Evolutionary conservation across 2,797 vertebrate species (phyloP), one percentile per base, ranked within the genome.

Genomic region (Pogoniulus pusillus): DNA sequence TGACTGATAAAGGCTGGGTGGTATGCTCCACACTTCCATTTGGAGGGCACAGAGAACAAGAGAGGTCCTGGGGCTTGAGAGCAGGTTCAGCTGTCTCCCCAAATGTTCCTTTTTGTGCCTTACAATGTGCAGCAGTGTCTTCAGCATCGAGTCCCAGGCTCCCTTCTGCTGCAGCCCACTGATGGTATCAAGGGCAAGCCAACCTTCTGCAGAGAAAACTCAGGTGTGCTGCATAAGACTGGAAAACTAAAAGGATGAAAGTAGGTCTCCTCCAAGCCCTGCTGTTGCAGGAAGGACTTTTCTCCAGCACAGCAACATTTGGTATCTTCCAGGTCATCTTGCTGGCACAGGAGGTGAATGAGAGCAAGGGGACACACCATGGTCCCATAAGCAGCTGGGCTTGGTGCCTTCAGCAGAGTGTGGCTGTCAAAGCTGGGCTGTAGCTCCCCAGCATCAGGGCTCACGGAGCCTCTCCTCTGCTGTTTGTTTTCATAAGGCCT

Each of bases 341-440:
- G 7, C 51, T 72, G 51, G 55, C 23, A 10, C 32, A 45, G 59
- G 10, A 54, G 35, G 15, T 16, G 59, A 72, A 22, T 39, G 51
- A 62, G 13, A 72, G 30, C 22, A 32, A 37, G 22, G 24, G 58
- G 30, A 26, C 30, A 24, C 7, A 3, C 19, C 1, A 5, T 41
- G 64, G 17, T 53, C 54, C 39, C 23, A 29, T 3, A 2, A 45
- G 34, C 0, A 0, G 30, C 54, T 41, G 63, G n/a, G 49, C 58
- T 72, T 3, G 0, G 34, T 37, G 53, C 27, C 54, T 58, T 47
- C 0, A 0, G 53, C 41, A 4, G 1, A 0, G 19, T 1, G 1
- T 0, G 3, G 66, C 64, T 29, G n/a, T 7, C 5, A 6, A 49
- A 53, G 57, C 43, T 0, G 0, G 8, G 9, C 57, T 49, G 54